Conservation (phyloP, 2,797 vertebrate genomes). For the Yasuhikotakia modesta region DNA sequence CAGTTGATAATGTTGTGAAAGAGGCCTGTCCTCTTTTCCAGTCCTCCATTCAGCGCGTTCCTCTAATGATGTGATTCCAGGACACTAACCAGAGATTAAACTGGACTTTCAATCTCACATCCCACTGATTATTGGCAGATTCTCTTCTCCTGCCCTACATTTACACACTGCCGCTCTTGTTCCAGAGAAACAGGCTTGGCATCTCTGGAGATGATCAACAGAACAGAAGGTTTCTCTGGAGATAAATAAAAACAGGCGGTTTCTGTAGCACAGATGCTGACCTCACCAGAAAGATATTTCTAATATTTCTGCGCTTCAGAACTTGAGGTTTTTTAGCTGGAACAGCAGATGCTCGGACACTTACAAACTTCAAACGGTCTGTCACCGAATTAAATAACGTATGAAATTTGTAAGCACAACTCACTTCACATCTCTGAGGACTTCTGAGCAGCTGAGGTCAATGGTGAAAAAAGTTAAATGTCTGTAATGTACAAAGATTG, state of each 20-base stretch:
- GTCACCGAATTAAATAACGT: no score
- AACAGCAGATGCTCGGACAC: not conserved
- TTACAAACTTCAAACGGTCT: not conserved
- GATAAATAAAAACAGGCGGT: conserved; percentile 23
- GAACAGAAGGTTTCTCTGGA: conserved; percentile 11
- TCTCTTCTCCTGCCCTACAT: not conserved
- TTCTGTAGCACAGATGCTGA: conserved; percentile 1
- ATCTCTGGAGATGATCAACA: conserved; percentile 11
- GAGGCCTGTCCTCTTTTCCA: not conserved
- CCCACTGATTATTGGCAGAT: not conserved
- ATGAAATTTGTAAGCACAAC: not conserved
- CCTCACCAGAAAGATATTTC: conserved; percentile 25
- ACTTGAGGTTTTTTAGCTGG: not conserved
- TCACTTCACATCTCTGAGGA: no score
- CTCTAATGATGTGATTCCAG: not conserved
- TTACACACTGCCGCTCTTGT: not conserved
- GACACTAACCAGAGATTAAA: not conserved
- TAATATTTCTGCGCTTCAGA: not conserved
- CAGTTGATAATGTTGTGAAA: not conserved
- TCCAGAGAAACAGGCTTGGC: not conserved
- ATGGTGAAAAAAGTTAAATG: no score
- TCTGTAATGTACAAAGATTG: no score
- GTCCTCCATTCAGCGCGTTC: not conserved
- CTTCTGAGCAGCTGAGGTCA: no score
- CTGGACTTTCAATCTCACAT: not conserved